These are phyloP conservation scores for Tridacna gigas DNA, from an alignment of 2,888 invertebrate species.

Conservation along the genomic window DNA sequence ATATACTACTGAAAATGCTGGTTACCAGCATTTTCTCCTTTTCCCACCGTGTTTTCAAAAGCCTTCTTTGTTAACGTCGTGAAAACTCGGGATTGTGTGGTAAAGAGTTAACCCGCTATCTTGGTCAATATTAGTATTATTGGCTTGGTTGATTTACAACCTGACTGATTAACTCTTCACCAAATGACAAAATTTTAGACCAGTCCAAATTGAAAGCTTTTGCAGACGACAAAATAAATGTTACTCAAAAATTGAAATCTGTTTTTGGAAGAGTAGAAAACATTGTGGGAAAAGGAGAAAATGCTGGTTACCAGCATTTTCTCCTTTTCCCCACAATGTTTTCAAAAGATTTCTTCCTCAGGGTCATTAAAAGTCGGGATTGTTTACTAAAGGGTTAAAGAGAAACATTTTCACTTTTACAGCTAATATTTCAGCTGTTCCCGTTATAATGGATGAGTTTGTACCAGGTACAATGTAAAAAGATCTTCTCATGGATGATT, in stretches of 20 bases:
- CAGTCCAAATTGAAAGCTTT: neutral
- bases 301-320: conserved; percentile 1
- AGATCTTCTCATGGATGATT: too few relatives aligned
- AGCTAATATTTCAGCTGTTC: too few relatives aligned
- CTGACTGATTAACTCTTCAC: neutral
- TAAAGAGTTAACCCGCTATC: neutral
- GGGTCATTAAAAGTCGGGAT: neutral
- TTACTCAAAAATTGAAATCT: neutral
- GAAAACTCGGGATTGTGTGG: too few relatives aligned
- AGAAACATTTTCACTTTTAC: too few relatives aligned
- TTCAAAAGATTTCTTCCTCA: neutral
- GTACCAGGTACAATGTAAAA: too few relatives aligned
- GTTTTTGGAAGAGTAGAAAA: conserved; percentile 1
- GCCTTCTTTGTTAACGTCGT: neutral
- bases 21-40: neutral
- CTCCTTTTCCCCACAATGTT: conserved; percentile 9
- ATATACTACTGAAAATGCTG: neutral
- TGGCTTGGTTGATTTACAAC: conserved; percentile 3
- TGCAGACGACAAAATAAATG: neutral
- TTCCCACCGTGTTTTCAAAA: neutral
- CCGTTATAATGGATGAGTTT: too few relatives aligned
- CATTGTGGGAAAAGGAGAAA: conserved; percentile 6
- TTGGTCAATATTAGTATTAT: conserved; percentile 5
- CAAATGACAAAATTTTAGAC: neutral
- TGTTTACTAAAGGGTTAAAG: too few relatives aligned